phyloP scores from a whole-genome alignment of 2,888 invertebrate species.

The Latheticus oryzae region DNA sequence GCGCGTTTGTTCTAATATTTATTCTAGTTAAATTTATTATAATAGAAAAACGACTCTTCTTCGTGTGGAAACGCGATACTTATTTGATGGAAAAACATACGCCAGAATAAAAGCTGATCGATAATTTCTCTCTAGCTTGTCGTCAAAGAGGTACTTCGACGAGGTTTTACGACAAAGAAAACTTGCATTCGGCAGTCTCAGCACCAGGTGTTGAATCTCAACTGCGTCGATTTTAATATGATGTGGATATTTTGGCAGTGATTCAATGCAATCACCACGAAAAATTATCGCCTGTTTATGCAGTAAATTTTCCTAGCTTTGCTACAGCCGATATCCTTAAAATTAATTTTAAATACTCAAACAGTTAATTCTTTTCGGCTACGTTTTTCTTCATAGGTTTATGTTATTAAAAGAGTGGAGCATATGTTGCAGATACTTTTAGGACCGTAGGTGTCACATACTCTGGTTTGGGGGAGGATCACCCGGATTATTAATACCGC shows the following conservation, averaged over 20 bases:
- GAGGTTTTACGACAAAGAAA: constrained; percentile 36
- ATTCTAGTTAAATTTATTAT: constrained; percentile 36
- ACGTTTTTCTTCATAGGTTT: no score
- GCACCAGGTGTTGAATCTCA: constrained; percentile 50
- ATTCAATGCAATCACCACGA: constrained; percentile 5
- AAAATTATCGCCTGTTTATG: no score
- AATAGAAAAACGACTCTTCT: constrained; percentile 10
- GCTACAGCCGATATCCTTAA: no score
- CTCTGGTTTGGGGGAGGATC: constrained; percentile 1
- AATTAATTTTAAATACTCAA: no score
- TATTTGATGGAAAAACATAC: constrained; percentile 39
- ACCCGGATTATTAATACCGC: constrained; percentile 26
- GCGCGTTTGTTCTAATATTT: constrained; percentile 31
- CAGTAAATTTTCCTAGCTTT: no score
- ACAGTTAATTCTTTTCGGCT: no score
- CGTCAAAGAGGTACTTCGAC: constrained; percentile 39
- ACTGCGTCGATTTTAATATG: constrained; percentile 50
- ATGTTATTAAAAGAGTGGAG: constrained; percentile 18
- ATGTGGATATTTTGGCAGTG: constrained; percentile 27
- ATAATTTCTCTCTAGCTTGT: constrained; percentile 47
- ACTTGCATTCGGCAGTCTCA: constrained; percentile 31
- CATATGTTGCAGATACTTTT: constrained; percentile 27
- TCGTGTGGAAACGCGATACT: constrained; percentile 40
- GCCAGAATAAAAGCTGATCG: constrained; percentile 39
- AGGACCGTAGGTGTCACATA: constrained; percentile 13